Evolutionary conservation across 2,888 invertebrate species (phyloP), one percentile per base, ranked within the genome.

Genomic region (Hipparchia semele): DNA sequence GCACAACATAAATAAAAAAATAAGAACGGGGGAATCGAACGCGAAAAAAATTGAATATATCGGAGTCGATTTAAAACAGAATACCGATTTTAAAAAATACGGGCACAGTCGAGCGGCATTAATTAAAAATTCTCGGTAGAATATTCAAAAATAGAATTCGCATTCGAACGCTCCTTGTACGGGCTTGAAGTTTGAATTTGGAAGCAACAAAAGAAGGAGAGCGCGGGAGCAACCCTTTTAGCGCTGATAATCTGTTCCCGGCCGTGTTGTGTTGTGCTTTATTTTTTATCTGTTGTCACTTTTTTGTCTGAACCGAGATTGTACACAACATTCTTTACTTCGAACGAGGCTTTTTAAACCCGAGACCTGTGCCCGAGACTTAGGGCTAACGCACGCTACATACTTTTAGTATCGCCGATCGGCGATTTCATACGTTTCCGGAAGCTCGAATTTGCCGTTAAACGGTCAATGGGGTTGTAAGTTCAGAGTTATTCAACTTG

Each of bases 101-200:
- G 90, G 90, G 89, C 90, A 86, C 89, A 89, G 87, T 87, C 87
- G 87, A 89, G 86, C 91, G 88, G 92, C 92, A 93, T 94, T 93
- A 94, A 94, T 94, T 94, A 94, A 94, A 93, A 92, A 94, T 94
- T 94, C 94, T 92, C 92, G 92, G 94, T 94, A 93, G 92, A 94
- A 94, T 92, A 94, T 94, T 92, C 94, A 91, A 91, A 92, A 93
- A 94, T 94, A 94, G 93, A 92, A 92, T 94, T 91, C 92, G 92
- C 92, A 92, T 91, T 92, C 92, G 91, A 90, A 91, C 90, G 90
- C 92, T 92, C 92, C 92, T 92, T 92, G 92, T 92, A 92, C 91
- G 92, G 92, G 87, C 87, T 86, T 85, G 86, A 88, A 92, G 90
- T 93, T 93, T 92, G 92, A 92, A 92, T 92, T 92, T 92, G 93